Base-by-base conservation (phyloP, 2,797 vertebrate species). In the Lepus townsendii region DNA sequence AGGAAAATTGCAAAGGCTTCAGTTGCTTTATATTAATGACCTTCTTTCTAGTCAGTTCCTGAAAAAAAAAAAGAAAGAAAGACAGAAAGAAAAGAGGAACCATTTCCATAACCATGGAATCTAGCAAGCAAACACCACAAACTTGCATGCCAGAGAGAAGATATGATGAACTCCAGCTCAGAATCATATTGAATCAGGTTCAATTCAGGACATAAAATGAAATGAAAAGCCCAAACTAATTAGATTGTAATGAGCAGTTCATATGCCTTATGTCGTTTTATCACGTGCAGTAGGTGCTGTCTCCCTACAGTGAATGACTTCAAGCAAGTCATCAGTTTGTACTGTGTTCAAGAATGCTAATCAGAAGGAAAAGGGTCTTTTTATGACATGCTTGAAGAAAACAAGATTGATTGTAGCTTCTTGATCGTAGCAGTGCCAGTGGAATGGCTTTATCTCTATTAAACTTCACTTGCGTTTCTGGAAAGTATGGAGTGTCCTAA, bases 141-240 rank as follows among this genome's bases (percentile, higher is more conserved):
- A 93, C 75, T 79, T 72, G 20, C 60, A 65, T 47, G 22, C 66
- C 68, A 93, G 93, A 65, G 16, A 75, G 63, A 84, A 94, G 30
- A 77, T 83, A 76, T 88, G 50, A 97, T 96, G 93, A 97, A 89
- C 88, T 95, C 88, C 57, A 42, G 92, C 94, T 89, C 96, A 76
- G 96, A 96, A 85, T 94, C 82, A 91, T 93, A 97, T 84, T 91
- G 76, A 97, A 96, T 94, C 91, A 90, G 91, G 93, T 97, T 97
- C 83, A 93, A 97, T 97, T 98, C 95, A 83, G 96, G 97, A 97
- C 96, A 98, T 98, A 98, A 98, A 98, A 98, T 97, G 97, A 98
- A 98, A 98, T 98, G 98, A 98, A 98, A 98, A 98, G 97, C 98
- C 97, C 97, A 97, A 98, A 98, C 96, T 98, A 98, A 98, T 98